These are phyloP conservation scores for Drosophila picticornis DNA, from an alignment of 2,888 invertebrate species.

Conservation along the genomic window DNA sequence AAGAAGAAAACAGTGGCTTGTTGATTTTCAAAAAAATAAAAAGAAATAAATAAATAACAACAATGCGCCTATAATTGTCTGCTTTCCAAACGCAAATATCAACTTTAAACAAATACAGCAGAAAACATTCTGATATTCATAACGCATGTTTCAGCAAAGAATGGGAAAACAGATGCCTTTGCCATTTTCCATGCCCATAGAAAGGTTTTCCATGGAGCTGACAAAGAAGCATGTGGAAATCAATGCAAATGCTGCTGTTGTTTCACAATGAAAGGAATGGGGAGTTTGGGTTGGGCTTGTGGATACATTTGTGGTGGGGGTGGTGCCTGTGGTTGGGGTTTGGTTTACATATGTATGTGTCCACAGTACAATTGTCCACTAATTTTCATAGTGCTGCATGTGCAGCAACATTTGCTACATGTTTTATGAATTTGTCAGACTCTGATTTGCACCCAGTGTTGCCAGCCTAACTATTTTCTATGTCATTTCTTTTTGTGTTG, in stretches of 20 bases:
- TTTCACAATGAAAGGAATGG: neutral
- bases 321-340: neutral
- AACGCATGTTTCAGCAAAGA: conserved; percentile 7
- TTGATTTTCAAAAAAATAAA: neutral
- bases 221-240: neutral
- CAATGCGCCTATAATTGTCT: neutral
- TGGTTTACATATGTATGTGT: neutral
- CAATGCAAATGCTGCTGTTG: neutral
- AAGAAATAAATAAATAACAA: neutral
- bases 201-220: neutral
- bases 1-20: neutral
- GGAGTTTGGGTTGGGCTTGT: neutral
- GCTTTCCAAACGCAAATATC: neutral
- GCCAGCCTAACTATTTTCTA: neutral
- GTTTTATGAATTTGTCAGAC: conserved; percentile 46
- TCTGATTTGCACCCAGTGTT: conserved; percentile 25
- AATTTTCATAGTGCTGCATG: conserved; percentile 17
- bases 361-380: conserved; percentile 19
- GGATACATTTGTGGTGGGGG: neutral
- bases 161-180: neutral
- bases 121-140: neutral
- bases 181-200: neutral
- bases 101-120: neutral
- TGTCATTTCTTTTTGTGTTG: neutral
- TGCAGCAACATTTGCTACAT: conserved; percentile 26